A percentile compares a stretch with the other conserved stretches of the same genome.
These are phyloP conservation scores for Heterohyrax brucei DNA, from an alignment of 2,797 vertebrate genomes.

Conservation along the genomic window DNA sequence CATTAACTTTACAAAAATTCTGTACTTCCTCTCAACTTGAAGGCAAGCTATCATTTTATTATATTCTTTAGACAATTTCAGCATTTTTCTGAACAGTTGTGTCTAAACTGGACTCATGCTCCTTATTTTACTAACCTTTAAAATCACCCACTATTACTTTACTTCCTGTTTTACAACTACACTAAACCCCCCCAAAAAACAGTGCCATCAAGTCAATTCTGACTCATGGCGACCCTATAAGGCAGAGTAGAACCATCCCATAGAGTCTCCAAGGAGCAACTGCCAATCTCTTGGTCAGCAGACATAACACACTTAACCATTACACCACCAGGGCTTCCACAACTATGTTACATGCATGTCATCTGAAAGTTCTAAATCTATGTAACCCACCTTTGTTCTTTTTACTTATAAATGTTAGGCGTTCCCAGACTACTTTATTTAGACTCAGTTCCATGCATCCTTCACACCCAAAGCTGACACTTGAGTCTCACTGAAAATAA, in stretches of 20 bases:
- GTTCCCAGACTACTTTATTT: slow-evolving; percentile 38
- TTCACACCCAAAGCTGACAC: slow-evolving; percentile 22
- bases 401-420: slow-evolving; percentile 66
- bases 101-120: slow-evolving; percentile 1
- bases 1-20: slow-evolving; percentile 13
- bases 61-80: background rate
- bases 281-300: no score
- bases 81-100: slow-evolving; percentile 43
- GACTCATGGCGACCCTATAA: no score
- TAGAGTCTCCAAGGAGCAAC: no score
- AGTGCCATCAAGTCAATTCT: no score
- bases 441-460: background rate
- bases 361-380: background rate
- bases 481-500: slow-evolving; percentile 53
- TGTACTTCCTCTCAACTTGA: slow-evolving; percentile 27
- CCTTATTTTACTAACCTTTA: background rate
- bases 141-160: background rate
- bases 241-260: no score
- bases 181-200: no score
- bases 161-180: background rate
- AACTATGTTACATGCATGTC: background rate
- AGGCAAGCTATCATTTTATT: background rate
- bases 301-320: no score
- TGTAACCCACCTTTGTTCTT: background rate
- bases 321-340: background rate